Conservation (phyloP, 2,113 vertebrate genomes). For the Microtus pennsylvanicus region DNA sequence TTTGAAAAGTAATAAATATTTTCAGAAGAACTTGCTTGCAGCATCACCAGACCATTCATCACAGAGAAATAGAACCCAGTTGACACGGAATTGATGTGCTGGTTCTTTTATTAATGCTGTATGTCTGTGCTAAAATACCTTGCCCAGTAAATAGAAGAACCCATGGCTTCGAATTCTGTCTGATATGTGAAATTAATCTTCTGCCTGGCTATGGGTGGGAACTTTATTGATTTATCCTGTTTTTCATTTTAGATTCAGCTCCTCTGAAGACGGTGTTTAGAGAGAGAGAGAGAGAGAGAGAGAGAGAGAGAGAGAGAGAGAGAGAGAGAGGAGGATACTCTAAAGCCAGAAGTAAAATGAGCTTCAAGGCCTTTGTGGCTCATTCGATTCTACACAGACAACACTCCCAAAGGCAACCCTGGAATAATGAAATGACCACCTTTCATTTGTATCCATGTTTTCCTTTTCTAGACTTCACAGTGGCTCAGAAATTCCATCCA, state of each 20-base stretch:
- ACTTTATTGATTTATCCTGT: slow-evolving; percentile 52
- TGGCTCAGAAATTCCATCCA: neutral
- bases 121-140: slow-evolving; percentile 15
- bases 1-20: slow-evolving; percentile 22
- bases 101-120: slow-evolving; percentile 63
- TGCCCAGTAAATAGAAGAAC: neutral
- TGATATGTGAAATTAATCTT: slow-evolving; percentile 63
- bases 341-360: neutral
- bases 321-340: neutral
- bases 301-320: neutral
- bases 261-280: neutral
- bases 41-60: slow-evolving; percentile 1
- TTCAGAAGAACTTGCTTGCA: neutral
- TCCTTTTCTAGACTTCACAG: neutral
- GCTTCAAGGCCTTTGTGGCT: neutral
- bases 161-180: slow-evolving; percentile 34
- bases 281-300: neutral
- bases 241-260: slow-evolving; percentile 53
- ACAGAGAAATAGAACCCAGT: slow-evolving; percentile 15
- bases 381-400: neutral
- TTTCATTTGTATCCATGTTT: slow-evolving; percentile 28
- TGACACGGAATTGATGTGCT: slow-evolving; percentile 24
- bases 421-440: slow-evolving; percentile 29
- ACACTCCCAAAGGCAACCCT: neutral
- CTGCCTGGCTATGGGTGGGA: slow-evolving; percentile 7